Evolutionary conservation across 1,140 invertebrate species (phyloP), one percentile per base, ranked within the genome.

Genomic region (Anastrepha obliqua): DNA sequence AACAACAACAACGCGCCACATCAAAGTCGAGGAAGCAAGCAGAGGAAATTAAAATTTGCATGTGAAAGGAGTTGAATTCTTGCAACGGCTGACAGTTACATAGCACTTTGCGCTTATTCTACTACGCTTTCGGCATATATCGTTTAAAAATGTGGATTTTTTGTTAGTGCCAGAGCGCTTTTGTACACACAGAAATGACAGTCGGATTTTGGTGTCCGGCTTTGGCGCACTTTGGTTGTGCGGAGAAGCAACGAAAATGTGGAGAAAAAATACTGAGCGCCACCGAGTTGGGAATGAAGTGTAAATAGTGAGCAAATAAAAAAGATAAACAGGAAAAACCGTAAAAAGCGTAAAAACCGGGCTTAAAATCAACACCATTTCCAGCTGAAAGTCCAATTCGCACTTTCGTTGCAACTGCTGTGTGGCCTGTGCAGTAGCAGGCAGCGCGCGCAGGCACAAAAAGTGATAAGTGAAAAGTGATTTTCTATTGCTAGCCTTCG

Each of bases 1-100:
- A 44, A 39, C 39, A 44, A 39, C 39, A 47, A 4, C 67, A 74
- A 47, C 47, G 74, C 74, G 47, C 47, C 74, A 81, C 74, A 81
- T 81, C 74, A 81, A 81, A 81, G 74, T 81, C 74, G 74, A 81
- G 44, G 87, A 91, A 89, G 89, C 90, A 90, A 90, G 90, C 86
- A 90, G 88, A 90, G 91, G 91, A 92, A 92, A 92, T 92, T 92
- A 90, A 92, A 92, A 92, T 92, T 92, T 91, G 91, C 91, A 92
- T 92, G 90, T 90, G 90, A 87, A 87, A 87, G 47, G 64, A 47
- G 47, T 51, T 55, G 88, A 60, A 7, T 55, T 55, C 44, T 78
- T 20, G 70, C 47, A 78, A 42, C 39, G 74, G n/a, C n/a, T 20
- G 51, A 7, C 74, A 44, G 2, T 62, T n/a, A 17, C 60, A 62